Conservation (phyloP, 1,140 invertebrate genomes). For the Melipona quadrifasciata region DNA sequence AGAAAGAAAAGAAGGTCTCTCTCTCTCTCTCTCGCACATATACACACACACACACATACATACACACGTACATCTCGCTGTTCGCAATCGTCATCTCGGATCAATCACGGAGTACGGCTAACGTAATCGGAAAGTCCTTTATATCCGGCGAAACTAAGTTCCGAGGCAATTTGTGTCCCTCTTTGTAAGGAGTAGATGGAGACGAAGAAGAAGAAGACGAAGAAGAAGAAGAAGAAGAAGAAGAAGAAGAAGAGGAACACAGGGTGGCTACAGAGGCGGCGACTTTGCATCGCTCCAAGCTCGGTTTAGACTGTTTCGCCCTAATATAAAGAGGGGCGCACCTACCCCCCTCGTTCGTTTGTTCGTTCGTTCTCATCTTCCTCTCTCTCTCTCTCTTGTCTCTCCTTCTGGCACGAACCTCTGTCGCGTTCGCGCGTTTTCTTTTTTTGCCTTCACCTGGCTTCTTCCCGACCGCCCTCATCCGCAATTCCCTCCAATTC, state of each 20-base stretch:
- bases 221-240: no score
- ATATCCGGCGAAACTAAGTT: conserved; percentile 80
- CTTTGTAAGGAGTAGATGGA: conserved; percentile 78
- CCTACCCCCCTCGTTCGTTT: conserved; percentile 55
- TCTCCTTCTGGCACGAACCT: conserved; percentile 48
- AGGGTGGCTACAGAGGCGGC: conserved; percentile 59
- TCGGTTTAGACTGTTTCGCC: conserved; percentile 69
- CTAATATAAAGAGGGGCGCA: conserved; percentile 61
- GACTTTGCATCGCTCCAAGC: conserved; percentile 77
- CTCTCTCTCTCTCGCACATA: no score
- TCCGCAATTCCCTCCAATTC: conserved; percentile 79
- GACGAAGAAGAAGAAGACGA: conserved; percentile 49
- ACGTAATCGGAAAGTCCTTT: conserved; percentile 81
- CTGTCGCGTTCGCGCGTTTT: conserved; percentile 36
- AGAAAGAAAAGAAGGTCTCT: conserved; percentile 55
- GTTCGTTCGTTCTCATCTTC: conserved; percentile 69
- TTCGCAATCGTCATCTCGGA: conserved; percentile 76
- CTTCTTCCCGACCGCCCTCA: conserved; percentile 51
- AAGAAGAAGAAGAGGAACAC: not conserved
- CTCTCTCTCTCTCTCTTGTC: conserved; percentile 36
- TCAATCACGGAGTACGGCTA: conserved; percentile 78
- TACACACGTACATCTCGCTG: conserved; percentile 56
- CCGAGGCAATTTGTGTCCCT: conserved; percentile 80
- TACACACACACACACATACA: conserved; percentile 45
- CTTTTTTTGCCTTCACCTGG: conserved; percentile 53